phyloP scores from a whole-genome alignment of 2,797 vertebrate species.

The Silurus lanzhouensis region DNA sequence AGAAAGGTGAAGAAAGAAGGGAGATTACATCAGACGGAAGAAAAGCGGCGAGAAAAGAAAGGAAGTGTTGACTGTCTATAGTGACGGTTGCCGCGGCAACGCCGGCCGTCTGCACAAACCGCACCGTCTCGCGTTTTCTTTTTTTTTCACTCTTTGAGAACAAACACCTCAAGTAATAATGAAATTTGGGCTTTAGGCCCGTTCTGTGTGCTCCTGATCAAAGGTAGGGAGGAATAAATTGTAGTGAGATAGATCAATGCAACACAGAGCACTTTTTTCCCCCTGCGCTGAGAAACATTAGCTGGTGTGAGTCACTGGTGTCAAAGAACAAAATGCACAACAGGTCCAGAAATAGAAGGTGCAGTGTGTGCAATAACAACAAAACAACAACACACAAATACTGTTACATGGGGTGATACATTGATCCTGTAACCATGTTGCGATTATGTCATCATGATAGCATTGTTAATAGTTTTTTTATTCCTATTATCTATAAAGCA shows the following conservation, averaged over 20 bases:
- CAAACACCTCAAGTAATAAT: constrained; percentile 47
- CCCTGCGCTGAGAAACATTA: neutral
- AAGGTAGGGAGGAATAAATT: constrained; percentile 10
- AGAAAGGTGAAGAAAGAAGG: constrained; percentile 21
- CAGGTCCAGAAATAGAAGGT: neutral
- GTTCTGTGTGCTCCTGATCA: constrained; percentile 33
- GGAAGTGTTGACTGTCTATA: constrained; percentile 46
- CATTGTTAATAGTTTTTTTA: neutral
- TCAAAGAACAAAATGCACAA: constrained; percentile 4
- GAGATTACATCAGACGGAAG: constrained; percentile 26
- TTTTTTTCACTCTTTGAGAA: constrained; percentile 38
- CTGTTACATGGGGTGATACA: neutral
- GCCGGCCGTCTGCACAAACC: constrained; percentile 41
- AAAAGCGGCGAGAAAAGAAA: constrained; percentile 5
- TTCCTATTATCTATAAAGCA: neutral
- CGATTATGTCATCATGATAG: neutral
- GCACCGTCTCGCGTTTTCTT: constrained; percentile 16
- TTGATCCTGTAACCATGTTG: neutral
- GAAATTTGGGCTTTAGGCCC: constrained; percentile 30
- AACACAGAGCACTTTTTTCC: neutral
- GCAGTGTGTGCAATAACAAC: neutral
- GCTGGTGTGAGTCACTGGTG: neutral
- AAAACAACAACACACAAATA: neutral
- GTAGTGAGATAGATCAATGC: constrained; percentile 17
- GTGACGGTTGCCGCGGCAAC: constrained; percentile 57